Conservation (phyloP, 1,140 invertebrate species). For the Pemphigus obesinymphae region DNA sequence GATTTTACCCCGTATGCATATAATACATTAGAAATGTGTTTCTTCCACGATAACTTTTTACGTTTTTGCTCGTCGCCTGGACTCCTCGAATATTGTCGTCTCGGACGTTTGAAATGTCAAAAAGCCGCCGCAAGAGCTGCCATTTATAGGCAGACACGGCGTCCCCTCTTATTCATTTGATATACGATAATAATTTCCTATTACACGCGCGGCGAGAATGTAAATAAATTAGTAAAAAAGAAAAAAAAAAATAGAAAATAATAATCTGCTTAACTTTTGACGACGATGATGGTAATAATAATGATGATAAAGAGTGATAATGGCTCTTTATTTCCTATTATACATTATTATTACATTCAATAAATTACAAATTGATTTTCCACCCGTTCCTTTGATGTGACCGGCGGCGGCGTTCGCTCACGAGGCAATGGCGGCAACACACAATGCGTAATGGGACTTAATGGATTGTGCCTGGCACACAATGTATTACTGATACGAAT, state of each 20-base stretch:
- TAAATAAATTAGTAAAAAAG: not conserved
- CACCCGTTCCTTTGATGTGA: constrained; percentile 24
- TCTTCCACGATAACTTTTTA: too few relatives aligned
- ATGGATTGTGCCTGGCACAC: not conserved
- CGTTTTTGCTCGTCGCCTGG: too few relatives aligned
- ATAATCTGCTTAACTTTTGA: not conserved
- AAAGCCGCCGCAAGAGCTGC: too few relatives aligned
- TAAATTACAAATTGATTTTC: constrained; percentile 22
- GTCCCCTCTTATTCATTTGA: too few relatives aligned
- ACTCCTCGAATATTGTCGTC: too few relatives aligned
- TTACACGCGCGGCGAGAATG: too few relatives aligned
- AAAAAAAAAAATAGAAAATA: not conserved
- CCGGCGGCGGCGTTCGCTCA: constrained; percentile 13
- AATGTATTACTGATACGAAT: not conserved
- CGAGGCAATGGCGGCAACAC: not conserved
- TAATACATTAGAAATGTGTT: too few relatives aligned
- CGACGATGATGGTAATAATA: not conserved
- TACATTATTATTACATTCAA: not conserved
- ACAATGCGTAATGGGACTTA: constrained; percentile 8
- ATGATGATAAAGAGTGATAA: not conserved
- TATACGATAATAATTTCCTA: too few relatives aligned
- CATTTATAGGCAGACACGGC: too few relatives aligned
- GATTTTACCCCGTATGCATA: too few relatives aligned
- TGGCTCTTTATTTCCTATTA: not conserved
- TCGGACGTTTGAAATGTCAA: too few relatives aligned